Evolutionary conservation across 2,113 vertebrate species (phyloP), one percentile per base, ranked within the genome.

Genomic region (Bucco capensis): DNA sequence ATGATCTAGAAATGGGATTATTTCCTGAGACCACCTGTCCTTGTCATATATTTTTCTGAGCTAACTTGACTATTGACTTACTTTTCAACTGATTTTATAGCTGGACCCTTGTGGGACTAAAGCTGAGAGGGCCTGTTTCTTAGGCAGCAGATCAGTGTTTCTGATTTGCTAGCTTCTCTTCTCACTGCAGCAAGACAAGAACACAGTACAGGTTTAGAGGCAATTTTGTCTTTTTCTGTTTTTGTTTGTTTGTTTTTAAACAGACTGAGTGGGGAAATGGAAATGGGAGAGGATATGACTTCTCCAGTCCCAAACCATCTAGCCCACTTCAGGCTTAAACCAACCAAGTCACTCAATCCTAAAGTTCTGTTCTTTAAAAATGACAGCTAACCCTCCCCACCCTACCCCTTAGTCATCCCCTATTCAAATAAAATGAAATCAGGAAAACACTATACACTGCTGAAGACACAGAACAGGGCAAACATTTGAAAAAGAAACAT

Each of bases 391-490:
- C 92, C 94, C 96, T 91, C 71, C 90, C 96, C 96, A 93, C 77
- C 92, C 90, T 77, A 46, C 76, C 94, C 90, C 89, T 79, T 84
- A 85, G 61, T 92, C 92, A 73, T 95, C 95, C 95, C 91, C 95
- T 90, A 87, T 64, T 96, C 96, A 97, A 97, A 97, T 91, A 79
- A 95, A 96, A 94, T 74, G 50, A 95, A 94, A 93, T 90, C 77
- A 95, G 96, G 94, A 93, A 95, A 93, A 96, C 92, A 97, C 89
- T 95, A 91, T 96, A 97, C 96, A 97, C 66, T 37, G 90, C 54
- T 93, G 95, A 95, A 97, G 97, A 97, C 96, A 96, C 87, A 83
- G 93, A 97, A 96, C 92, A 97, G 97, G 97, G 97, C 95, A 97
- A 96, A 97, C 92, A 89, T 95, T 93, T 96, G 91, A 87, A 97